Evolutionary conservation across 2,888 invertebrate genomes (phyloP).

Genomic region (Diaprepes abbreviatus): DNA sequence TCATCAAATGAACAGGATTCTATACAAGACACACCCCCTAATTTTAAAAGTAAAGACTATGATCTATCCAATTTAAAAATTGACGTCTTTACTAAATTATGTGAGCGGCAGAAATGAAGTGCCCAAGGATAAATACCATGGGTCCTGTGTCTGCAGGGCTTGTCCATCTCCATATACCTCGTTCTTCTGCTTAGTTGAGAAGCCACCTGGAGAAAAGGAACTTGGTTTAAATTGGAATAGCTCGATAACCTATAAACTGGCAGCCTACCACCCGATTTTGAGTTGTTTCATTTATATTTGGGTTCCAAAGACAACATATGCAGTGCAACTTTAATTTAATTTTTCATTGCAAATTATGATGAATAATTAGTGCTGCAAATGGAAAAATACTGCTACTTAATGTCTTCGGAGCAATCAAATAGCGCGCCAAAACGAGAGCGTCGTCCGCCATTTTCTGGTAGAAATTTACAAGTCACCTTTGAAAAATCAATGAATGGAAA

Average conservation of each 20-base stretch:
- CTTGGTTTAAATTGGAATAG: conserved; percentile 68
- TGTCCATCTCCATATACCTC: conserved; percentile 56
- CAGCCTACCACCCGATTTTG: conserved; percentile 66
- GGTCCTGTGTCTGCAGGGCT: conserved; percentile 58
- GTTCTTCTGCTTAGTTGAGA: conserved; percentile 61
- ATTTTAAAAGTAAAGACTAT: conserved; percentile 52
- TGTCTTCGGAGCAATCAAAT: conserved; percentile 54
- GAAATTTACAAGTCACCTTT: conserved; percentile 51
- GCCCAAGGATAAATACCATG: conserved; percentile 73
- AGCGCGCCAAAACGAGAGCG: conserved; percentile 58
- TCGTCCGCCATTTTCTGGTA: conserved; percentile 58
- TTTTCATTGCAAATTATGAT: conserved; percentile 38
- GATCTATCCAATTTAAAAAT: conserved; percentile 46
- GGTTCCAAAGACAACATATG: conserved; percentile 28
- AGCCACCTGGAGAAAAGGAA: conserved; percentile 72
- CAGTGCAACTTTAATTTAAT: conserved; percentile 7
- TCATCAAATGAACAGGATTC: conserved; percentile 8
- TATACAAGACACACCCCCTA: conserved; percentile 31
- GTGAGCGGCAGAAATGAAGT: conserved; percentile 63
- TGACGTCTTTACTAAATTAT: conserved; percentile 49
- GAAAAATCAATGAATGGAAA: conserved; percentile 45
- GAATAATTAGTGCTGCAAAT: conserved; percentile 38
- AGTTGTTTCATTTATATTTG: conserved; percentile 48
- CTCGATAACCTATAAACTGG: conserved; percentile 66
- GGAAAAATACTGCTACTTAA: conserved; percentile 29